Conservation (phyloP, 2,888 invertebrate genomes). For the Sicus ferrugineus region DNA sequence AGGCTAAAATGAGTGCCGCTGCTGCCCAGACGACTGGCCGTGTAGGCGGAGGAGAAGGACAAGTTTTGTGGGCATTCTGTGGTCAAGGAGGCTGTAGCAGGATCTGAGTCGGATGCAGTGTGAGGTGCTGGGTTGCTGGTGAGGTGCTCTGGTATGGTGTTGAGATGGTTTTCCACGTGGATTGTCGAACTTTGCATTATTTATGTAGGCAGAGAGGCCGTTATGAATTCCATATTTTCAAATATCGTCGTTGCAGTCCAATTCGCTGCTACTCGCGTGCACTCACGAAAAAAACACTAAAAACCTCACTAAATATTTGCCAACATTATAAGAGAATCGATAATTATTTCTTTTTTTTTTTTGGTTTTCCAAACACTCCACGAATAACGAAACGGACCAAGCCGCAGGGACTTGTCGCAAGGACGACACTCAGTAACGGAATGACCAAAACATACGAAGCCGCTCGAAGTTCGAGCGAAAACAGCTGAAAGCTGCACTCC, state of each 20-base stretch:
- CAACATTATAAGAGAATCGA: slow-evolving; percentile 47
- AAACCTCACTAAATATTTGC: slow-evolving; percentile 12
- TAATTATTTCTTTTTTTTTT: slow-evolving; percentile 42
- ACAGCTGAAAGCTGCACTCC: not conserved
- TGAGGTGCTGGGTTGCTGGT: slow-evolving; percentile 24
- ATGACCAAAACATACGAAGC: slow-evolving; percentile 55
- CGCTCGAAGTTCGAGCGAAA: not conserved
- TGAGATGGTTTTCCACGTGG: slow-evolving; percentile 35
- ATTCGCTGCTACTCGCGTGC: not conserved
- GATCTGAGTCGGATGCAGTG: slow-evolving; percentile 27
- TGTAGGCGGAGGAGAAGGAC: slow-evolving; percentile 54
- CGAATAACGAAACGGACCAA: slow-evolving; percentile 38
- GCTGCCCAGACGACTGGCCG: slow-evolving; percentile 45
- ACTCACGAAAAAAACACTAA: not conserved
- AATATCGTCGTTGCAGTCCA: not conserved
- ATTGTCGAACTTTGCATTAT: slow-evolving; percentile 45
- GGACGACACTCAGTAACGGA: slow-evolving; percentile 56
- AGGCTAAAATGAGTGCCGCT: slow-evolving; percentile 42
- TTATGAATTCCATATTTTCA: not conserved
- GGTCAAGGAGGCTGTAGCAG: slow-evolving; percentile 9
- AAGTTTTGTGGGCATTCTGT: slow-evolving; percentile 50
- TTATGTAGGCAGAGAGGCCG: slow-evolving; percentile 29
- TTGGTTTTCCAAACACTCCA: not conserved
- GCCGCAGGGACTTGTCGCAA: slow-evolving; percentile 40
- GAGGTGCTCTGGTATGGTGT: slow-evolving; percentile 45